These are phyloP conservation scores for Corvus moneduloides DNA, from an alignment of 2,113 vertebrate genomes.

Conservation along the genomic window DNA sequence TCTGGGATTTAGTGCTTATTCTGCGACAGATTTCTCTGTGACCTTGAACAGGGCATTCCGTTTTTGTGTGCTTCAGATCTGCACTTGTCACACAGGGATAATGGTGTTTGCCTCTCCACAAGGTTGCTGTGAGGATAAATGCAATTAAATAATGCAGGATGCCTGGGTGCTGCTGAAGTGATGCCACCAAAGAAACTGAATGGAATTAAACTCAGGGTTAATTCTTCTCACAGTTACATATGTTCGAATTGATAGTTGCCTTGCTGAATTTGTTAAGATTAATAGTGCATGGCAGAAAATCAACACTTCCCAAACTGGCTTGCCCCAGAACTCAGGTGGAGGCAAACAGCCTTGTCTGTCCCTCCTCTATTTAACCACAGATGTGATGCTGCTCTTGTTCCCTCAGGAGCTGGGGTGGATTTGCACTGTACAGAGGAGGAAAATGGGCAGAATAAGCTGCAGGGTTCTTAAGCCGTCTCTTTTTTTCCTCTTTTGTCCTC, in stretches of 20 bases:
- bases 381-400: neutral
- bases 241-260: neutral
- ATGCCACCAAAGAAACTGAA: neutral
- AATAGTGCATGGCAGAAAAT: neutral
- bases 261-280: neutral
- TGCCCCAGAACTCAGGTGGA: neutral
- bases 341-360: neutral
- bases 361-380: neutral
- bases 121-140: neutral
- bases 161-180: neutral
- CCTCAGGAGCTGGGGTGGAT: neutral
- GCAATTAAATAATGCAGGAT: neutral
- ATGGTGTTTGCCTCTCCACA: neutral
- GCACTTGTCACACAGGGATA: neutral
- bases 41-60: neutral
- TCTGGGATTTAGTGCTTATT: slow-evolving; percentile 17
- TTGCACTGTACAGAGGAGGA: neutral
- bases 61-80: neutral
- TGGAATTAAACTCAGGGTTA: neutral
- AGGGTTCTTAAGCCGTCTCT: neutral
- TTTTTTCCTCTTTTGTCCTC: neutral
- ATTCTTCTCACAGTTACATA: neutral
- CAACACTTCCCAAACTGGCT: neutral
- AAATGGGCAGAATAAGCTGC: neutral
- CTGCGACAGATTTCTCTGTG: slow-evolving; percentile 11